Evolutionary conservation across 2,888 invertebrate genomes (phyloP), one percentile per base, ranked within the genome.

Genomic region (Linnaemya tessellans): DNA sequence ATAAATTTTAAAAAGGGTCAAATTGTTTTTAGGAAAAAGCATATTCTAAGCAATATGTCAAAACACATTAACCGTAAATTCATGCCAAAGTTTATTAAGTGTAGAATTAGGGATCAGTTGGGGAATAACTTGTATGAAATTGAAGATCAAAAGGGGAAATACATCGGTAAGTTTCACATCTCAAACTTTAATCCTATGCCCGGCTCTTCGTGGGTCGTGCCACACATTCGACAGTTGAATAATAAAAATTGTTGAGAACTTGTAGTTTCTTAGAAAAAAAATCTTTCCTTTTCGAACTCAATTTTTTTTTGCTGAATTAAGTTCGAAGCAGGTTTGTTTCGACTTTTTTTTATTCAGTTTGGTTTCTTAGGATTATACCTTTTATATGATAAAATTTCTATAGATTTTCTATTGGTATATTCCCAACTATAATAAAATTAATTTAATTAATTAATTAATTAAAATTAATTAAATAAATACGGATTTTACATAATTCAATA

Each of bases 131-230:
- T 54, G 4, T 54, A 22, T 22, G 25, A 54, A 3, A 13, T 54
- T 1, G 11, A 54, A 22, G 54, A 54, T 54, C 1, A 25, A 1
- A 11, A 22, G 3, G 56, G 56, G 4, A 25, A 22, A 13, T 25
- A 22, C 13, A 56, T 22, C n/a, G 56, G 56, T 4, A 56, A 25
- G 13, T 56, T 18, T 13, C 56, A 56, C 25, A 56, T 56, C 5
- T 56, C 2, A 10, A 13, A 25, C 1, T 10, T 22, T 54, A 9
- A 54, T n/a, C n/a, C 4, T 11, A 9, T 54, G 22, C 54, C 54
- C 54, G 54, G 20, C 54, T 51, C 22, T n/a, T n/a, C n/a, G 54
- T 54, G 54, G 54, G 54, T 54, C 54, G 54, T 9, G 22, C 54
- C 54, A 20, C 54, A 54, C 22, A 4, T 54, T 10, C 22, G 22